phyloP scores from a whole-genome alignment of 2,797 vertebrate species.

The Hoplostethus mediterraneus region DNA sequence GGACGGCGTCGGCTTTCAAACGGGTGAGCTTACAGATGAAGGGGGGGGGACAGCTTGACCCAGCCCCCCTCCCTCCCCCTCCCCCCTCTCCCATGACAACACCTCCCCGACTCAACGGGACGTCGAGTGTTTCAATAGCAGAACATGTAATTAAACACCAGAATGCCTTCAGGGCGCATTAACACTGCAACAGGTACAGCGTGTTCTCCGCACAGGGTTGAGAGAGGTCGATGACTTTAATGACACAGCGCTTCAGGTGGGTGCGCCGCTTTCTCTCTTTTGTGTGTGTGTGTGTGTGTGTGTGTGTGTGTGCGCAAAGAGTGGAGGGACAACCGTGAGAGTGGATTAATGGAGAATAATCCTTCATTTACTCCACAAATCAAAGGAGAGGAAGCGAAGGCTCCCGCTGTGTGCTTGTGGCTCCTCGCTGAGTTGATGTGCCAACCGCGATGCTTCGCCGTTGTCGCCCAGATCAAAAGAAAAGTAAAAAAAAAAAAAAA shows the following conservation, averaged over 20 bases:
- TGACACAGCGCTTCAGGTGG: constrained; percentile 38
- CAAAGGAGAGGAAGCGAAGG: constrained; percentile 58
- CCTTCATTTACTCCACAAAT: constrained; percentile 63
- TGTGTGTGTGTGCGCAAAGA: constrained; percentile 50
- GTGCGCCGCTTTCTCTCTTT: constrained; percentile 40
- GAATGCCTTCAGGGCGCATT: constrained; percentile 24
- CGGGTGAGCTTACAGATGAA: constrained; percentile 36
- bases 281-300: too few species aligned
- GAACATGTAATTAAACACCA: constrained; percentile 49
- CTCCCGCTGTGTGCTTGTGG: constrained; percentile 47
- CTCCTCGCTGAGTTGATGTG: constrained; percentile 52
- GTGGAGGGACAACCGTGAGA: constrained; percentile 64
- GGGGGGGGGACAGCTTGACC: constrained; percentile 29
- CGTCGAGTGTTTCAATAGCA: constrained; percentile 14
- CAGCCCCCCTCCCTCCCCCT: too few species aligned
- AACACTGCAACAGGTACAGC: neutral
- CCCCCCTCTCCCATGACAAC: constrained; percentile 34
- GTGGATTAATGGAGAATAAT: constrained; percentile 65
- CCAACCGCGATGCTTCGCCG: constrained; percentile 64
- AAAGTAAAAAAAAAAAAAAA: constrained; percentile 50
- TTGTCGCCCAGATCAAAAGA: constrained; percentile 76
- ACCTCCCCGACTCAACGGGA: constrained; percentile 24
- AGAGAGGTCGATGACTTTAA: neutral
- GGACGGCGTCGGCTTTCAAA: constrained; percentile 41
- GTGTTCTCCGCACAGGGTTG: constrained; percentile 4